Percentiles rank a stretch among this genome's conserved stretches.
These are phyloP conservation scores for Beaufortia kweichowensis DNA, from an alignment of 2,113 vertebrate genomes.

Conservation along the genomic window DNA sequence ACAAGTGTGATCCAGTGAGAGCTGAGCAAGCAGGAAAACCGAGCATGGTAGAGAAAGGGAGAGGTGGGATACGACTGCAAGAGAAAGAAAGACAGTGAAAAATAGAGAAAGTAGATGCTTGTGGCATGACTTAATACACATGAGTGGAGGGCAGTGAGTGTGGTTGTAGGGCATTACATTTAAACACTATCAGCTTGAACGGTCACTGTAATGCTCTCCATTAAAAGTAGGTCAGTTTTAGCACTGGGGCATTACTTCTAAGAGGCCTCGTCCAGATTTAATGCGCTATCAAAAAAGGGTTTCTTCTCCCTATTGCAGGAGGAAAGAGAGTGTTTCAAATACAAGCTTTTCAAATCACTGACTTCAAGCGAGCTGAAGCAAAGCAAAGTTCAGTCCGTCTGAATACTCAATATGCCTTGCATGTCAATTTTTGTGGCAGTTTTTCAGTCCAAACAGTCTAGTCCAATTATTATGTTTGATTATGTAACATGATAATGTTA, in stretches of 20 bases:
- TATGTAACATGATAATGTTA: no score
- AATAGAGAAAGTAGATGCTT: conserved; percentile 27
- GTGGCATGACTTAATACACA: conserved; percentile 48
- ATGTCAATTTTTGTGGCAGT: no score
- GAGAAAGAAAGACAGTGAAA: conserved; percentile 4
- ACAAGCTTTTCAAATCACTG: background rate
- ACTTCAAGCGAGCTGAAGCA: background rate
- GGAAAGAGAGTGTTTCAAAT: background rate
- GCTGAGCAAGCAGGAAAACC: background rate
- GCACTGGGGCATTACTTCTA: conserved; percentile 60
- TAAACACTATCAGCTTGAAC: conserved; percentile 51
- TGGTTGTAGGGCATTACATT: conserved; percentile 44
- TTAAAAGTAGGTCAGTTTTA: conserved; percentile 68
- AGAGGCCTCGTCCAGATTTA: conserved; percentile 46
- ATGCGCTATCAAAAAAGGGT: conserved; percentile 24
- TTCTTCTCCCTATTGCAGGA: background rate
- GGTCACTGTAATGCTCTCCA: conserved; percentile 56
- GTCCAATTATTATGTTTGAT: no score
- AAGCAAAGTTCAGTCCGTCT: no score
- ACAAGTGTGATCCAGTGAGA: conserved; percentile 23
- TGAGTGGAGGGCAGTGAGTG: conserved; percentile 47
- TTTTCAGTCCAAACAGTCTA: no score
- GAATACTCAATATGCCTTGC: no score
- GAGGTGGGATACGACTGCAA: conserved; percentile 10
- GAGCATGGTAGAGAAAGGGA: background rate